A percentile compares a stretch with the other conserved stretches of the same genome.
Evolutionary conservation across 2,113 vertebrate genomes (phyloP).

Genomic region (Rhinolophus ferrumequinum): DNA sequence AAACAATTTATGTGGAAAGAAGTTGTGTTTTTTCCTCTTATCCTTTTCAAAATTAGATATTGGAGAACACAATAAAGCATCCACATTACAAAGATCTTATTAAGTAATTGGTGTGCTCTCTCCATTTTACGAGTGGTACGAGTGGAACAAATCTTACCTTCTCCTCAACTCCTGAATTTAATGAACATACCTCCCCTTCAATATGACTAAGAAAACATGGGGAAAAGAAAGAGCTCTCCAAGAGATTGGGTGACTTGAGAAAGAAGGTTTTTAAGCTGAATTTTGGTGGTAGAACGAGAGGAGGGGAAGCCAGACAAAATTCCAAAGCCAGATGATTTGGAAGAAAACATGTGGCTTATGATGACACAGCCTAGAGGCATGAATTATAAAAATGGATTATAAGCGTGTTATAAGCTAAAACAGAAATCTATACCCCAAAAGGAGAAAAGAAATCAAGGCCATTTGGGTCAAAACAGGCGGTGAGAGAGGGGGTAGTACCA

Average conservation of each 20-base stretch:
- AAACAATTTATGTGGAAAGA: constrained; percentile 51
- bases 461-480: neutral
- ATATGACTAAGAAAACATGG: neutral
- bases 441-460: neutral
- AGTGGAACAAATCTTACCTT: neutral
- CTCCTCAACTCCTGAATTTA: neutral
- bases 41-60: constrained; percentile 46
- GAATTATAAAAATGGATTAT: neutral
- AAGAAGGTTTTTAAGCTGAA: neutral
- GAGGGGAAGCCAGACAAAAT: neutral
- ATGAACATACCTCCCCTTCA: neutral
- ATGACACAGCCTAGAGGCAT: neutral
- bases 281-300: neutral
- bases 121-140: neutral
- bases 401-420: neutral
- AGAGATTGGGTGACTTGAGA: neutral
- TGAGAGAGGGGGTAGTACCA: neutral
- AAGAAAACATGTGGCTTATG: neutral
- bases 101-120: neutral
- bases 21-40: neutral
- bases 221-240: neutral
- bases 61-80: neutral
- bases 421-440: neutral
- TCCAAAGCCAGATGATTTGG: neutral
- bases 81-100: constrained; percentile 7